Evolutionary conservation across 2,797 vertebrate species (phyloP).

Genomic region (Scyliorhinus canicula): DNA sequence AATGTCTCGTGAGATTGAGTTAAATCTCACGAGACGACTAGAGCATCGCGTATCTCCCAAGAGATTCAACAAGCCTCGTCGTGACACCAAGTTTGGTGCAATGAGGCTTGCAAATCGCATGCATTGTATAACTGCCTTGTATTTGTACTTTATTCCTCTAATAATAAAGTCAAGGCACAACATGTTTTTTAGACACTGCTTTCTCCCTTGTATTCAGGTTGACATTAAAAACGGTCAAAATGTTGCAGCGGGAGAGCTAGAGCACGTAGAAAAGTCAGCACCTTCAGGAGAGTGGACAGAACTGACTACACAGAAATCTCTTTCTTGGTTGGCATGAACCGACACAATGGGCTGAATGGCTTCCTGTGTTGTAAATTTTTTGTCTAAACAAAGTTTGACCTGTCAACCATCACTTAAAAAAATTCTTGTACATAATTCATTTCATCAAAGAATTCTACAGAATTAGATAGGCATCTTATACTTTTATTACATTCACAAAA

Average conservation of each 20-base stretch:
- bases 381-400: background rate
- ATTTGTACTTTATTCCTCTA: background rate
- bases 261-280: background rate
- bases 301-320: background rate
- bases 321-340: background rate
- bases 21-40: too few relatives aligned
- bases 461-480: background rate
- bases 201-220: background rate
- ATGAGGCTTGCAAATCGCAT: too few relatives aligned
- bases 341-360: background rate
- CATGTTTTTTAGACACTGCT: background rate
- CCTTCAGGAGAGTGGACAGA: background rate
- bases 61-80: too few relatives aligned
- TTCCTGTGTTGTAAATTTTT: background rate
- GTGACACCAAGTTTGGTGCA: too few relatives aligned
- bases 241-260: background rate
- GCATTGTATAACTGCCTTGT: background rate
- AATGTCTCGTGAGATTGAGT: too few relatives aligned
- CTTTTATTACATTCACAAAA: slow-evolving; percentile 18
- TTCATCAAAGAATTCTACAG: background rate
- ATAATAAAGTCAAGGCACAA: background rate
- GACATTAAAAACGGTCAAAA: background rate
- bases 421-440: too few relatives aligned
- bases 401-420: background rate
- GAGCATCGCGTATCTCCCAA: too few relatives aligned